Evolutionary conservation across 2,888 invertebrate genomes (phyloP).

Genomic region (Cabera pusaria): DNA sequence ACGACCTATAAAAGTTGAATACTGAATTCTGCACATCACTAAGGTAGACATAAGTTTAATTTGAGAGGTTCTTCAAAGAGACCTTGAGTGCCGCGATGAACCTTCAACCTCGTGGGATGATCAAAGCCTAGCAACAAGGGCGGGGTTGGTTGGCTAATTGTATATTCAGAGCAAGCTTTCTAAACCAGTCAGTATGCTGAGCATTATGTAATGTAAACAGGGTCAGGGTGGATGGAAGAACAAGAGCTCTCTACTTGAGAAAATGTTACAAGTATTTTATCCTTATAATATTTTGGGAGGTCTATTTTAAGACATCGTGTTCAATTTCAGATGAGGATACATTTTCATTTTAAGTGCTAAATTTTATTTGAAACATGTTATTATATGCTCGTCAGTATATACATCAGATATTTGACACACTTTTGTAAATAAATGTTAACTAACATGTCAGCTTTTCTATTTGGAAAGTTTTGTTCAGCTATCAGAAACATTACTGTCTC

Average conservation of each 20-base stretch:
- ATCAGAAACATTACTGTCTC: slow-evolving; percentile 6
- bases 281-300: slow-evolving; percentile 7
- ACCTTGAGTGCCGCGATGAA: not conserved
- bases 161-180: slow-evolving; percentile 24
- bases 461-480: not conserved
- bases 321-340: not conserved
- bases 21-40: no score
- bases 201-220: slow-evolving; percentile 14
- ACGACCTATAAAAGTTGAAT: no score
- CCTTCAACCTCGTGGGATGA: slow-evolving; percentile 1
- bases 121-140: slow-evolving; percentile 17
- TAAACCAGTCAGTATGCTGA: slow-evolving; percentile 6
- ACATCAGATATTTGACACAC: no score
- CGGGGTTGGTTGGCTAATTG: slow-evolving; percentile 18
- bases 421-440: no score
- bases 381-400: no score
- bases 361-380: no score
- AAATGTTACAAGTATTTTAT: slow-evolving; percentile 6
- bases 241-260: slow-evolving; percentile 6
- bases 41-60: not conserved
- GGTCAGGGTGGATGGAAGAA: slow-evolving; percentile 14
- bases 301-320: slow-evolving; percentile 7
- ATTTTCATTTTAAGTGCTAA: not conserved
- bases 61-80: not conserved
- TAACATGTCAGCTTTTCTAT: not conserved